Conservation (phyloP, 2,113 vertebrate species). For the Pluvialis apricaria region DNA sequence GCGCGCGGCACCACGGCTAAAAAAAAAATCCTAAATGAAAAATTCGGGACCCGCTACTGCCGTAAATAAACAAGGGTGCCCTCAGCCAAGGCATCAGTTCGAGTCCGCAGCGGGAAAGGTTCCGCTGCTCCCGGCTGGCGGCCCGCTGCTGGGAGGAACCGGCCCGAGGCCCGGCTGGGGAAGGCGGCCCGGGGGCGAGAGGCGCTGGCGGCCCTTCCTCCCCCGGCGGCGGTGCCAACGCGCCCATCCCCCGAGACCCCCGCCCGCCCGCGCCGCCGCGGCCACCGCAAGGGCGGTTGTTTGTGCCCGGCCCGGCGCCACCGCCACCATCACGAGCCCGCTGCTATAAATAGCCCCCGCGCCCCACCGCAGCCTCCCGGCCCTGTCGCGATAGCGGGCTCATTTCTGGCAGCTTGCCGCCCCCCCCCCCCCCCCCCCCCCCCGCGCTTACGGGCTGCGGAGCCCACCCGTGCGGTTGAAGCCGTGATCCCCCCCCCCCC, state of each 20-base stretch:
- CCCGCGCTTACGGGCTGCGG: neutral
- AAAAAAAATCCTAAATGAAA: neutral
- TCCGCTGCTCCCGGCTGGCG: neutral
- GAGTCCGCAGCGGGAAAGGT: neutral
- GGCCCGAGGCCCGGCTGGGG: neutral
- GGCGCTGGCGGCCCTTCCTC: neutral
- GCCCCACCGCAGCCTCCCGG: neutral
- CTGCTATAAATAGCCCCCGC: slow-evolving; percentile 31
- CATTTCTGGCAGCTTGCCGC: neutral
- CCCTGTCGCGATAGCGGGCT: neutral
- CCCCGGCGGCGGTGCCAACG: neutral
- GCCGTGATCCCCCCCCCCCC: neutral
- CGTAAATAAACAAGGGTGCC: neutral
- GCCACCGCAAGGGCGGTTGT: too few species aligned
- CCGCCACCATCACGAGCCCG: neutral
- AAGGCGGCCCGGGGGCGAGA: neutral
- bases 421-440: neutral
- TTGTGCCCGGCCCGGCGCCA: neutral
- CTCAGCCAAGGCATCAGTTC: neutral
- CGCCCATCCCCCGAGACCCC: neutral
- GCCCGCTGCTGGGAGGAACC: neutral
- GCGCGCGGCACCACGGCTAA: neutral
- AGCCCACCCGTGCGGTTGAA: neutral
- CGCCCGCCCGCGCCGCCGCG: too few species aligned
- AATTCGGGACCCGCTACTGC: neutral